These are phyloP conservation scores for Tetragnatha versicolor DNA, from an alignment of 1,140 invertebrate species.

Conservation along the genomic window DNA sequence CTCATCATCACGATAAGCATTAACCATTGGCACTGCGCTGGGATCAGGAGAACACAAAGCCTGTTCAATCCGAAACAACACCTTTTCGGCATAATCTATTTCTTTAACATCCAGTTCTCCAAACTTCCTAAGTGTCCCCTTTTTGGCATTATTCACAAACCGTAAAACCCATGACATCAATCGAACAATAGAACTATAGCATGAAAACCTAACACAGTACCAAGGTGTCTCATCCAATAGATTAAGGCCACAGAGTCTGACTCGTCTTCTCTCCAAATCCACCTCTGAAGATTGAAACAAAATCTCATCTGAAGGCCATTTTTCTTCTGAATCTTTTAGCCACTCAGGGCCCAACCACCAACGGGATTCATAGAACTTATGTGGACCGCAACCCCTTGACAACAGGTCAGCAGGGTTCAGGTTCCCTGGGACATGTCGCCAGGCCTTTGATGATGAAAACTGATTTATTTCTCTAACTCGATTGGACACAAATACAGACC, in stretches of 20 bases:
- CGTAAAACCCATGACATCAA: slow-evolving; percentile 5
- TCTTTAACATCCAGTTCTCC: neutral
- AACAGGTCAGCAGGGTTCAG: slow-evolving; percentile 27
- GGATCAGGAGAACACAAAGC: neutral
- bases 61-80: neutral
- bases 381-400: neutral
- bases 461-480: neutral
- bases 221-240: neutral
- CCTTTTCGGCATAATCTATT: neutral
- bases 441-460: neutral
- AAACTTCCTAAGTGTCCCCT: neutral
- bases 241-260: neutral
- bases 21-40: neutral
- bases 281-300: neutral
- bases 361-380: neutral
- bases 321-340: neutral
- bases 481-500: neutral
- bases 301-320: slow-evolving; percentile 16
- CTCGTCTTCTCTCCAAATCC: neutral
- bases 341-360: slow-evolving; percentile 25
- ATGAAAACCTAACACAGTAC: neutral
- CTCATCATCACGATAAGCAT: neutral
- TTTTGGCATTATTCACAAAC: neutral
- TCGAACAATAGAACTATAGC: neutral
- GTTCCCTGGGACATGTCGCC: slow-evolving; percentile 4